Evolutionary conservation across 2,888 invertebrate genomes (phyloP), one percentile per base, ranked within the genome.

Genomic region (Pyrocoelia pectoralis): DNA sequence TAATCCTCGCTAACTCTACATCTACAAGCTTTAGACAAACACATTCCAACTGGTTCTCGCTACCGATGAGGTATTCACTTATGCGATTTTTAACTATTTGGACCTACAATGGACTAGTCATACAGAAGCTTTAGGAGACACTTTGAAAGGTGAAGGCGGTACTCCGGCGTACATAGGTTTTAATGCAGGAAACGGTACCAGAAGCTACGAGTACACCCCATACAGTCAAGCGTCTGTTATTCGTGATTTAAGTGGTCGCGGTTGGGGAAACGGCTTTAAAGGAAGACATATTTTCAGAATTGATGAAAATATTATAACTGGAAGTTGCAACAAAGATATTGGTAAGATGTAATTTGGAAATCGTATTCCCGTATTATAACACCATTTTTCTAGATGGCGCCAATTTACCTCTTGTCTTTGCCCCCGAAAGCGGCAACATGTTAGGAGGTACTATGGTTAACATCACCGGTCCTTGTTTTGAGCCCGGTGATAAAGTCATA

Each of bases 401-500:
- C 0, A 88, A 92, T 78, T 85, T 95, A 60, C 91, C 92, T 0
- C 80, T 96, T 55, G 89, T 93, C 72, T 95, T 95, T 74, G 95
- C 97, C 0, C 97, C 97, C 0, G 96, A 97, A 80, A 95, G 94
- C 76, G 98, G 97, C 2, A 96, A 95, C 79, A 98, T 98, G 98
- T 84, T 98, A 69, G 98, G 98, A 1, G 98, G 98, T 1, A 94
- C 95, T 0, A 89, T 97, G 56, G 95, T 98, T 38, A 97, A 98
- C 77, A 93, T 98, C 61, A 97, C 98, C 0, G 98, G 98, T 0
- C 97, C 97, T 1, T 98, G 98, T 79, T 94, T 98, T 78, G 85
- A 89, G 69, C 87, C 87, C 0, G 84, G 84, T 1, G 90, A 93
- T 72, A 87, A 90, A 69, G 89, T 97, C 50, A 88, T 88, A 55